Evolutionary conservation across 2,797 vertebrate species (phyloP).

Genomic region (Eupleurogrammus muticus): DNA sequence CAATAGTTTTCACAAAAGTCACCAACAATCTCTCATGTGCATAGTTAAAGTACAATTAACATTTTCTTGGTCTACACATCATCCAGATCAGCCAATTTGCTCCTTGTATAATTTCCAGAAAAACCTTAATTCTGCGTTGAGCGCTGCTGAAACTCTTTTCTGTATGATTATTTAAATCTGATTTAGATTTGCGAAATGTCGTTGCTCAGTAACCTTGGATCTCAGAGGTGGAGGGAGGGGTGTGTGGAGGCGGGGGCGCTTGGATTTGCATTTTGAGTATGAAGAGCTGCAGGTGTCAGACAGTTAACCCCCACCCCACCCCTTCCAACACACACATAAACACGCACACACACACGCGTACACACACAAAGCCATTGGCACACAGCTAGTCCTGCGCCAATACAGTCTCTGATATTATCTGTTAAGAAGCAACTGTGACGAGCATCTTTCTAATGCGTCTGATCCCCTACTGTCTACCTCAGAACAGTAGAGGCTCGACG

Average conservation of each 20-base stretch:
- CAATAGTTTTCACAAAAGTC: neutral
- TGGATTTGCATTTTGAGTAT: constrained; percentile 82
- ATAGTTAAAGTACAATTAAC: too few species aligned
- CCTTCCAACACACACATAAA: constrained; percentile 35
- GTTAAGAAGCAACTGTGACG: constrained; percentile 58
- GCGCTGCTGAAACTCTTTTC: constrained; percentile 36
- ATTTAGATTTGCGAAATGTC: constrained; percentile 67
- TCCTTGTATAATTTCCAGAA: neutral
- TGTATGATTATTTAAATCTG: constrained; percentile 61
- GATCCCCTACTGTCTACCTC: constrained; percentile 58
- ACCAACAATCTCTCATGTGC: neutral
- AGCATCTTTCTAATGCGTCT: constrained; percentile 51
- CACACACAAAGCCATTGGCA: constrained; percentile 47
- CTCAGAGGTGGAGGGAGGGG: constrained; percentile 63
- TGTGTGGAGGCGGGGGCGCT: constrained; percentile 45
- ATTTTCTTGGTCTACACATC: neutral
- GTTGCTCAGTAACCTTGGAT: constrained; percentile 73
- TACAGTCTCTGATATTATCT: constrained; percentile 73
- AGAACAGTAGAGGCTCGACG: constrained; percentile 51
- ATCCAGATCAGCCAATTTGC: neutral
- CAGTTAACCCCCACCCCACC: constrained; percentile 53
- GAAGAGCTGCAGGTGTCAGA: constrained; percentile 85
- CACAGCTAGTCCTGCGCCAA: constrained; percentile 45
- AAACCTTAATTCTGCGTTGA: constrained; percentile 2
- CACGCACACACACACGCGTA: constrained; percentile 32